A percentile compares a stretch with the other conserved stretches of the same genome.
Evolutionary conservation across 2,888 invertebrate species (phyloP).

Genomic region (Carpatolechia fugitivella): DNA sequence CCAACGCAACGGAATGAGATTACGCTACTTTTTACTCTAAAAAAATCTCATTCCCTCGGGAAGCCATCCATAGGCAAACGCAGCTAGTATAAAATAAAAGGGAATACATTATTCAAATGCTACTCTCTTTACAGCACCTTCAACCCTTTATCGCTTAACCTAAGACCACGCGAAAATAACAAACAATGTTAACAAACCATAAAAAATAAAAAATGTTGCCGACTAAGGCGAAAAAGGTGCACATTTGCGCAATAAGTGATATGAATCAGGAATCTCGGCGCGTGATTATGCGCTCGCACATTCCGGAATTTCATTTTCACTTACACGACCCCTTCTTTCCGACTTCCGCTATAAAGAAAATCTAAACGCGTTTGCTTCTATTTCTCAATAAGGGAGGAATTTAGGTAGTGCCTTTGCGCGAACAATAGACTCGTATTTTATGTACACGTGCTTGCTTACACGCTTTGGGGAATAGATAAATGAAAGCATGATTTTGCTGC

Average conservation of each 20-base stretch:
- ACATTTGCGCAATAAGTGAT: conserved; percentile 4
- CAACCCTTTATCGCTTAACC: not conserved
- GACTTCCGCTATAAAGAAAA: conserved; percentile 8
- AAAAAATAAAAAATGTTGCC: not conserved
- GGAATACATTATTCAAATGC: too few species aligned
- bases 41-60: too few species aligned
- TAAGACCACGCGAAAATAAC: not conserved
- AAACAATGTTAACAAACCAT: not conserved
- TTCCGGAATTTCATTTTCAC: conserved; percentile 18
- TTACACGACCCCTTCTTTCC: conserved; percentile 11
- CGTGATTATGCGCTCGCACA: conserved; percentile 15
- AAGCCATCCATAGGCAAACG: too few species aligned
- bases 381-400: not conserved
- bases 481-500: too few species aligned
- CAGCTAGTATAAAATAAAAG: too few species aligned
- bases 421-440: not conserved
- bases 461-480: too few species aligned
- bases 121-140: too few species aligned
- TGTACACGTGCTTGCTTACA: not conserved
- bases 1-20: too few species aligned
- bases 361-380: not conserved
- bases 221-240: not conserved
- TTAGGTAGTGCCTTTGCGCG: not conserved
- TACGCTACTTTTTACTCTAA: too few species aligned
- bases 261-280: conserved; percentile 11